Evolutionary conservation across 2,113 vertebrate species (phyloP).

Genomic region (Rhinoderma darwinii): DNA sequence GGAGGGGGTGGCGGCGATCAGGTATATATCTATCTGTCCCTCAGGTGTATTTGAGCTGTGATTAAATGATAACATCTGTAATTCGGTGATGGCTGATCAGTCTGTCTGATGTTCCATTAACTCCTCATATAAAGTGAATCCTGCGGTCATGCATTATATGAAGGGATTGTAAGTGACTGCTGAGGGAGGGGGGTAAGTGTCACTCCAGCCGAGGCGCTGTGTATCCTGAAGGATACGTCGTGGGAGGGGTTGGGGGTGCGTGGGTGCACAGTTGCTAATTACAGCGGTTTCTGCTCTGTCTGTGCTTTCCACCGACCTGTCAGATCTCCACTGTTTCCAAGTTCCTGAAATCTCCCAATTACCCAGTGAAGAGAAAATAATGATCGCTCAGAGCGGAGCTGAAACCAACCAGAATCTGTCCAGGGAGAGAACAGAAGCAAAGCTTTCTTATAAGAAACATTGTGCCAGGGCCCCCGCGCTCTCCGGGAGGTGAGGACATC

Average conservation of each 20-base stretch:
- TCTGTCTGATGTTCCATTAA: constrained; percentile 18
- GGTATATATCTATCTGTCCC: background rate
- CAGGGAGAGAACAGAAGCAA: constrained; percentile 30
- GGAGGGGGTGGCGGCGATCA: background rate
- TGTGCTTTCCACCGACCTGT: constrained; percentile 55
- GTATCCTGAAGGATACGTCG: constrained; percentile 44
- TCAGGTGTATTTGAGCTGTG: constrained; percentile 2
- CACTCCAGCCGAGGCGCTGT: constrained; percentile 27
- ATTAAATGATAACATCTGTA: constrained; percentile 20
- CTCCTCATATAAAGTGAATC: constrained; percentile 31
- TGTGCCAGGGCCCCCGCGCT: constrained; percentile 1
- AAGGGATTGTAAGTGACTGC: constrained; percentile 45
- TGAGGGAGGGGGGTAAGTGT: constrained; percentile 35
- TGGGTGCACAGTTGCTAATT: constrained; percentile 50
- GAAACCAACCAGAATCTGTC: constrained; percentile 38
- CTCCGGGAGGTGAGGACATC: constrained; percentile 39
- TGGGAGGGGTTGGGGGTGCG: constrained; percentile 31
- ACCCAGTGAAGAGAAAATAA: constrained; percentile 58
- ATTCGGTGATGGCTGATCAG: constrained; percentile 15
- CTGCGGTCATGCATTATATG: constrained; percentile 47
- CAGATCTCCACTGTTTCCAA: constrained; percentile 46
- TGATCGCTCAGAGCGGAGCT: constrained; percentile 48
- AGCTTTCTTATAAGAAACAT: background rate
- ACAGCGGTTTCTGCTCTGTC: constrained; percentile 51
- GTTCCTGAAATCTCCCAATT: constrained; percentile 59